Conservation (phyloP, 2,113 vertebrate genomes). For the Colossoma macropomum region DNA sequence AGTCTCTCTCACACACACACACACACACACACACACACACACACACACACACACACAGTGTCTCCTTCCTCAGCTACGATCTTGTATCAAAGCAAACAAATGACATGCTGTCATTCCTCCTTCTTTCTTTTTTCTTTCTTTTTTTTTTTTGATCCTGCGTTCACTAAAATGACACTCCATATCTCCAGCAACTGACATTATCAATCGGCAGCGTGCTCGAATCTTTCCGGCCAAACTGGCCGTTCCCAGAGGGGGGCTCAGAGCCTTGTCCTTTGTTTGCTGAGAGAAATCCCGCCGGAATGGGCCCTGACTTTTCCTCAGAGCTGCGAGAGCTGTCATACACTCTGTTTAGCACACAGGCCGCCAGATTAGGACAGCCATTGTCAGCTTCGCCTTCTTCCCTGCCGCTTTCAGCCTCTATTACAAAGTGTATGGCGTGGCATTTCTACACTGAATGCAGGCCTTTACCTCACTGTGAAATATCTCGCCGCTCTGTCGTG, state of each 20-base stretch:
- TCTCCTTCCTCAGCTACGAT: conserved; percentile 71
- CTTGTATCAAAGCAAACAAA: conserved; percentile 86
- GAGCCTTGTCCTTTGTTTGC: conserved; percentile 80
- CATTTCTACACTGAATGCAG: conserved; percentile 53
- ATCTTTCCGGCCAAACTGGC: conserved; percentile 76
- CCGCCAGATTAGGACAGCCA: conserved; percentile 48
- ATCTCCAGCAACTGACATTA: conserved; percentile 83
- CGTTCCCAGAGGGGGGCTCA: conserved; percentile 80
- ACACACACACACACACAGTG: conserved; percentile 48
- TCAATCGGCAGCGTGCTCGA: conserved; percentile 77
- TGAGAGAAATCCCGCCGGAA: conserved; percentile 65
- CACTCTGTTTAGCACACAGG: conserved; percentile 42
- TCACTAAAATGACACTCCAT: conserved; percentile 82
- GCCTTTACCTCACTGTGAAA: conserved; percentile 7
- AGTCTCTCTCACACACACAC: conserved; percentile 40
- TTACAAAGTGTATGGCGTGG: conserved; percentile 39
- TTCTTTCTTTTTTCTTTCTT: not conserved
- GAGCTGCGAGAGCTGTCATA: conserved; percentile 67
- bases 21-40: conserved; percentile 40
- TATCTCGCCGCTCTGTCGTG: conserved; percentile 27
- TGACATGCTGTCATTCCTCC: conserved; percentile 76
- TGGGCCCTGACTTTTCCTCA: conserved; percentile 52
- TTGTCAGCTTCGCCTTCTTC: conserved; percentile 29
- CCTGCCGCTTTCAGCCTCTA: conserved; percentile 29
- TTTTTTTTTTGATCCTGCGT: conserved; percentile 76